A percentile compares a stretch with the other conserved stretches of the same genome.
These are phyloP conservation scores for Campoplex nolae DNA, from an alignment of 2,888 invertebrate species.

Conservation along the genomic window DNA sequence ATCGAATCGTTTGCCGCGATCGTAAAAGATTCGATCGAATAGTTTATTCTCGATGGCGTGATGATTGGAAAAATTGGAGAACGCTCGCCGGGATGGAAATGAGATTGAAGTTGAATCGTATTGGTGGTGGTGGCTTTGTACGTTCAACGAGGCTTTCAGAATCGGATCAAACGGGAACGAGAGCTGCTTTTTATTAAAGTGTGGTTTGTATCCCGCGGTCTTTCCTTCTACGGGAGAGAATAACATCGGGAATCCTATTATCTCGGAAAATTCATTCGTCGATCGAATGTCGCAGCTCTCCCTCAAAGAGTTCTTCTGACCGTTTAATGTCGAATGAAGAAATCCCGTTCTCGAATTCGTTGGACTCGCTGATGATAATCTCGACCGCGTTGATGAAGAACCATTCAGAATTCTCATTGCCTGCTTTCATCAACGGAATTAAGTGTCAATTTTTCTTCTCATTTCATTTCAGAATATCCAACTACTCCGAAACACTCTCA, in stretches of 20 bases:
- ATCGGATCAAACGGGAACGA: slow-evolving; percentile 22
- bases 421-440: slow-evolving; percentile 26
- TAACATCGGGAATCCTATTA: slow-evolving; percentile 33
- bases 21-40: slow-evolving; percentile 3
- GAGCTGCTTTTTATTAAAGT: slow-evolving; percentile 29
- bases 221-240: slow-evolving; percentile 10
- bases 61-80: slow-evolving; percentile 44
- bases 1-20: slow-evolving; percentile 15
- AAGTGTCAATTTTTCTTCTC: neutral
- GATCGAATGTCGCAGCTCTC: slow-evolving; percentile 15
- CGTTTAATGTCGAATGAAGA: slow-evolving; percentile 8
- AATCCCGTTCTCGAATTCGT: slow-evolving; percentile 18
- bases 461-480: neutral
- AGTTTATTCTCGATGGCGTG: slow-evolving; percentile 1
- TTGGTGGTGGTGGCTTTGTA: slow-evolving; percentile 27
- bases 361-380: neutral
- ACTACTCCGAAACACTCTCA: neutral
- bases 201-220: slow-evolving; percentile 13
- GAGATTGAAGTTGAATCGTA: slow-evolving; percentile 35
- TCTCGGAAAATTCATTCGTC: slow-evolving; percentile 31
- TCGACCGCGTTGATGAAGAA: neutral
- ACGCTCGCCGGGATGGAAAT: slow-evolving; percentile 39
- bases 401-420: slow-evolving; percentile 37
- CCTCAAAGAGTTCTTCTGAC: slow-evolving; percentile 25
- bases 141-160: slow-evolving; percentile 25